These are phyloP conservation scores for human (Homo sapiens) DNA, from an alignment of 2,113 vertebrate genomes.

Conservation along the genomic window GRCh38 chr7:129626001-129626500, in stretches of 20 bases:
- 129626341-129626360: background rate
- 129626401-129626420: conserved; percentile 8
- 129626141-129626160: background rate
- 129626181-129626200: background rate
- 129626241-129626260: background rate
- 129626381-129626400: background rate
- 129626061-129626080: too few relatives aligned
- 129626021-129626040: too few relatives aligned
- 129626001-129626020: too few relatives aligned
- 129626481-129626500: background rate
- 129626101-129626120: too few relatives aligned
- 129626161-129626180: background rate
- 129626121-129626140: background rate
- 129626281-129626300: background rate
- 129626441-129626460: conserved; percentile 14
- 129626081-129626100: too few relatives aligned
- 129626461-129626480: background rate
- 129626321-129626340: background rate
- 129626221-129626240: background rate
- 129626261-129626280: background rate
- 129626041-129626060: too few relatives aligned
- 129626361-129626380: background rate
- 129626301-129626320: background rate
- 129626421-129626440: background rate
- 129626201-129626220: background rate